Conservation (phyloP, 2,888 invertebrate genomes). For the Yponomeuta malinellus region DNA sequence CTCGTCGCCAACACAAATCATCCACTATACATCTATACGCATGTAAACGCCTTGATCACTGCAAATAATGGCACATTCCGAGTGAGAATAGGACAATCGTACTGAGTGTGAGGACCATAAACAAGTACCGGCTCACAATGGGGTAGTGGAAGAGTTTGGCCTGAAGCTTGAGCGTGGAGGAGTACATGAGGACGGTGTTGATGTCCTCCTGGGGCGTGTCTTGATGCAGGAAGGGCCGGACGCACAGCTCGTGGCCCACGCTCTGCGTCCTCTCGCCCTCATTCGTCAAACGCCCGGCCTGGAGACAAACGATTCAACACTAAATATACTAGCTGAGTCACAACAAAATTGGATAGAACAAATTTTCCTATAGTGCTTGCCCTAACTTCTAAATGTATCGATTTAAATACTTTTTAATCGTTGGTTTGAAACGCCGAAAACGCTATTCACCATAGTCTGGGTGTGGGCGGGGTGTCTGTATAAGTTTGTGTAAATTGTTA, state of each 20-base stretch:
- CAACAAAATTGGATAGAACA: too few species aligned
- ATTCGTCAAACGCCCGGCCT: conserved; percentile 85
- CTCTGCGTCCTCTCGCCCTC: conserved; percentile 83
- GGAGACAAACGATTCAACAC: conserved; percentile 27
- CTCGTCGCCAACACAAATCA: too few species aligned
- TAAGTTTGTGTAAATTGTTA: too few species aligned
- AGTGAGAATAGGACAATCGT: conserved; percentile 78
- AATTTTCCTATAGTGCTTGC: too few species aligned
- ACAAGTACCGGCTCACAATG: conserved; percentile 81
- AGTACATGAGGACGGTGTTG: conserved; percentile 84
- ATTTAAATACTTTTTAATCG: too few species aligned
- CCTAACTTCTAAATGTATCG: too few species aligned
- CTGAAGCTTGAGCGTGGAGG: conserved; percentile 83
- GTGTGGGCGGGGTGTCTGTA: too few species aligned
- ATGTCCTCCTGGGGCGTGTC: conserved; percentile 85
- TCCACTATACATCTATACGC: too few species aligned
- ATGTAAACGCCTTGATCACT: too few species aligned
- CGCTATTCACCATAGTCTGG: too few species aligned
- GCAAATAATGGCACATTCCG: conserved; percentile 82
- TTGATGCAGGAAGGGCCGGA: conserved; percentile 87
- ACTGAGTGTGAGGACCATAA: conserved; percentile 76
- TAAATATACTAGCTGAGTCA: not conserved
- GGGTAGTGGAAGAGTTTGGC: conserved; percentile 85
- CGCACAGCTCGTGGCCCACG: conserved; percentile 86
- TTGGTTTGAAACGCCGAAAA: too few species aligned